A percentile compares a stretch with the other conserved stretches of the same genome.
Evolutionary conservation across 2,888 invertebrate genomes (phyloP).

Genomic region (Homarus gammarus): DNA sequence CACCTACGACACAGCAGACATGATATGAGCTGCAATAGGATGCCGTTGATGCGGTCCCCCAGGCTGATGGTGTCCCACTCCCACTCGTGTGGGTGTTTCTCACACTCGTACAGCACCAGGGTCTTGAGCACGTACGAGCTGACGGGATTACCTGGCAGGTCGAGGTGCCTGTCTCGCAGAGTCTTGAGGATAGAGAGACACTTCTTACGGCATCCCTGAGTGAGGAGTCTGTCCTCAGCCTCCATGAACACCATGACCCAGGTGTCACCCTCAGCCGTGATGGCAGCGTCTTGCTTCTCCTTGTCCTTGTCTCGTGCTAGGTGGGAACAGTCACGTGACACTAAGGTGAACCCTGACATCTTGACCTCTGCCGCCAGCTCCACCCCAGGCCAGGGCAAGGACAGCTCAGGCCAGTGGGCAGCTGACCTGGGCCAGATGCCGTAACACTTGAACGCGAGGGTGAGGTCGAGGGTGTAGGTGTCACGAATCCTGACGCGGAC

Average conservation of each 20-base stretch:
- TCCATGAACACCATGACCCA: conserved; percentile 95
- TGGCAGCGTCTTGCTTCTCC: conserved; percentile 84
- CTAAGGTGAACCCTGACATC: conserved; percentile 93
- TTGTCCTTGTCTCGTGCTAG: conserved; percentile 87
- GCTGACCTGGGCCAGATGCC: conserved; percentile 97
- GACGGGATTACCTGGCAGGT: conserved; percentile 88
- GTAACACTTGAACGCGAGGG: conserved; percentile 95
- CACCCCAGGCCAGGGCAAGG: conserved; percentile 95
- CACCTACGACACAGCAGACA: conserved; percentile 96
- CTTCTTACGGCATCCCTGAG: conserved; percentile 91
- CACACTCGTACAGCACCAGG: conserved; percentile 94
- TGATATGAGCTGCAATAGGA: conserved; percentile 95
- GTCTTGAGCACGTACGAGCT: conserved; percentile 94
- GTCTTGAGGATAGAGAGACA: conserved; percentile 94
- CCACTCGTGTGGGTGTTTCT: conserved; percentile 94
- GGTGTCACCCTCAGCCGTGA: conserved; percentile 92
- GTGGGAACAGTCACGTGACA: conserved; percentile 81
- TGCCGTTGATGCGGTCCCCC: conserved; percentile 94
- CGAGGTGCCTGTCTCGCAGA: conserved; percentile 92
- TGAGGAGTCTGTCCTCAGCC: conserved; percentile 92
- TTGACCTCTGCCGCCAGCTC: conserved; percentile 94
- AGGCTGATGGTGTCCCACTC: conserved; percentile 96
- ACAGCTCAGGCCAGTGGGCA: conserved; percentile 94
- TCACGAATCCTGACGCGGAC: conserved; percentile 93
- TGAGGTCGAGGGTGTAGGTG: conserved; percentile 94